Conservation (phyloP, 1,140 invertebrate genomes). For the Lysiphlebus fabarum region DNA sequence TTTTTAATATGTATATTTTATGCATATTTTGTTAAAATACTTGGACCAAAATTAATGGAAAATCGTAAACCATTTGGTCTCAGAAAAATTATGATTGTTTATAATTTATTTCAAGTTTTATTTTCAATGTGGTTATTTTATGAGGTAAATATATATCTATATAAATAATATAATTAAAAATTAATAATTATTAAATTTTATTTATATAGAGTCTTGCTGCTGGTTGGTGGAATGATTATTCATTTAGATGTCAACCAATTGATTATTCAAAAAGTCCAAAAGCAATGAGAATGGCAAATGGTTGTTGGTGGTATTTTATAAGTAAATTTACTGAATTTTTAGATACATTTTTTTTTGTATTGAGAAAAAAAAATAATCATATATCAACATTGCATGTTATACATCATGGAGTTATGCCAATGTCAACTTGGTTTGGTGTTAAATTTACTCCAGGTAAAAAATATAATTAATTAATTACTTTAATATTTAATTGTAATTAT, state of each 20-base stretch:
- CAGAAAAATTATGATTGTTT: conserved; percentile 73
- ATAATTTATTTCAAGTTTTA: conserved; percentile 84
- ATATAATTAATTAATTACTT: neutral
- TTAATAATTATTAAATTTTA: neutral
- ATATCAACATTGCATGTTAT: conserved; percentile 86
- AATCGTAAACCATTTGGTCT: conserved; percentile 84
- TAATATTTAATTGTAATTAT: conserved; percentile 6
- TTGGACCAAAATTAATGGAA: conserved; percentile 86
- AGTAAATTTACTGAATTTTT: conserved; percentile 85
- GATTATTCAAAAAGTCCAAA: conserved; percentile 75
- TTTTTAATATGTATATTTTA: conserved; percentile 73
- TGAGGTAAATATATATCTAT: conserved; percentile 62
- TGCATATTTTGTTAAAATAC: conserved; percentile 73
- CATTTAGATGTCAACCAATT: conserved; percentile 85
- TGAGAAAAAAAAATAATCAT: conserved; percentile 82
- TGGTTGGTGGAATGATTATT: conserved; percentile 76
- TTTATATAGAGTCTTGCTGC: conserved; percentile 58
- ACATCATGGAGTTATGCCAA: conserved; percentile 89
- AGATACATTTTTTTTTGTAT: conserved; percentile 84
- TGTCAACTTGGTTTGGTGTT: conserved; percentile 89
- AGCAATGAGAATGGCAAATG: conserved; percentile 75
- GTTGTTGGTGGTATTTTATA: conserved; percentile 85
- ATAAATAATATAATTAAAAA: neutral
- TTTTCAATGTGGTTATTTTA: conserved; percentile 82
- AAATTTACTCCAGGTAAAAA: conserved; percentile 81